Conservation (phyloP, 2,113 vertebrate genomes). For the Thamnophis sirtalis region DNA sequence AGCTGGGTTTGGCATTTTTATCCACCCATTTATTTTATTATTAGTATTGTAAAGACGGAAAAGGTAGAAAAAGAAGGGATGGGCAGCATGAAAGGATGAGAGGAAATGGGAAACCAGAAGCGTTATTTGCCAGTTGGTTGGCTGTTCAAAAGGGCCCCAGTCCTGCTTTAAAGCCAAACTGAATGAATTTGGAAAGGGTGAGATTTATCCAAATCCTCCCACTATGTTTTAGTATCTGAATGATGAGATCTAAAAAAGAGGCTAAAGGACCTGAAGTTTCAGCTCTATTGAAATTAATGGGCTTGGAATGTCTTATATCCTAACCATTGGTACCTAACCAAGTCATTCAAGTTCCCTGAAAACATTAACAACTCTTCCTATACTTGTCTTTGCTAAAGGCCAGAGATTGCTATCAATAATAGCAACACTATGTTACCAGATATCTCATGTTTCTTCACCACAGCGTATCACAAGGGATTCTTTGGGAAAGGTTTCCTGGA, state of each 20-base stretch:
- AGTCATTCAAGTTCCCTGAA: neutral
- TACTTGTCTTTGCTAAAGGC: accelerated
- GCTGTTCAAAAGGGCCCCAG: neutral
- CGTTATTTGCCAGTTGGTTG: neutral
- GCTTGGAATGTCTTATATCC: neutral
- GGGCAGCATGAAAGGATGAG: neutral
- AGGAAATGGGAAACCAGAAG: neutral
- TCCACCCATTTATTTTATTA: neutral
- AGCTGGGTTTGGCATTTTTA: neutral
- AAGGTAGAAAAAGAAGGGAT: neutral
- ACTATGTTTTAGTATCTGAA: neutral
- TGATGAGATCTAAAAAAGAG: neutral
- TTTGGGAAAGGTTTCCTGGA: neutral
- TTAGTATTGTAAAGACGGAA: neutral
- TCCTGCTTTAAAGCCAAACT: conserved; percentile 1
- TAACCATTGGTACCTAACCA: neutral
- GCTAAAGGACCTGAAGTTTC: neutral
- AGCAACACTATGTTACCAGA: neutral
- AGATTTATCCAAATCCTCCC: neutral
- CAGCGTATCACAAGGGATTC: neutral
- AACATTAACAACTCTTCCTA: neutral
- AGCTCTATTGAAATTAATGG: neutral
- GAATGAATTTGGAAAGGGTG: neutral
- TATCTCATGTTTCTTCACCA: neutral
- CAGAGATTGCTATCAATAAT: neutral